These are phyloP conservation scores for Leucoraja erinaceus DNA, from an alignment of 2,113 vertebrate species.

Conservation along the genomic window DNA sequence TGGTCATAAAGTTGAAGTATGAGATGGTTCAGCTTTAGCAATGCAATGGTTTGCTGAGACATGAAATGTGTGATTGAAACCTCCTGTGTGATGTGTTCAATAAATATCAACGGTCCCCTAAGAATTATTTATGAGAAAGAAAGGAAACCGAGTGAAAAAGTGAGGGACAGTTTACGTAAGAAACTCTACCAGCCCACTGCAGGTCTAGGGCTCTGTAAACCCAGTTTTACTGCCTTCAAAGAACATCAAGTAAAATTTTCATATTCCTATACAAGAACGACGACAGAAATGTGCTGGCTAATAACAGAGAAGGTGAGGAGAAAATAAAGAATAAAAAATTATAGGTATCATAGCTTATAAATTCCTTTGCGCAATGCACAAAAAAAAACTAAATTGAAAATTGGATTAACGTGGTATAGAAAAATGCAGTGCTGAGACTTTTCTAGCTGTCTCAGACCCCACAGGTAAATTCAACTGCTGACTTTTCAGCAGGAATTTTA, in stretches of 20 bases:
- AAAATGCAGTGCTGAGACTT: too few relatives aligned
- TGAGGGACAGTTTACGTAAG: neutral
- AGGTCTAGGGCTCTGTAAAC: neutral
- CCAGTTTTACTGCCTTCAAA: neutral
- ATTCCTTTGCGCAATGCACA: too few relatives aligned
- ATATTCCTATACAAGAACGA: neutral
- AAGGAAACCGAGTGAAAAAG: neutral
- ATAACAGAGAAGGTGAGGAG: neutral
- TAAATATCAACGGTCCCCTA: neutral
- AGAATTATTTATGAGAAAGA: constrained; percentile 13
- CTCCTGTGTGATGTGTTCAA: neutral
- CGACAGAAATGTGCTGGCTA: neutral
- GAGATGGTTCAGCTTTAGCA: constrained; percentile 19
- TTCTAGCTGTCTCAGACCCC: too few relatives aligned
- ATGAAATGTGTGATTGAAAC: neutral
- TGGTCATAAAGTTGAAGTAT: neutral
- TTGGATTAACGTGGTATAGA: too few relatives aligned
- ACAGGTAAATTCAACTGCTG: too few relatives aligned
- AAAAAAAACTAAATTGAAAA: too few relatives aligned
- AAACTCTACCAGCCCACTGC: neutral
- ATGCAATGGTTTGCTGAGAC: neutral
- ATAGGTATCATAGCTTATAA: neutral
- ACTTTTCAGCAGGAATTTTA: too few relatives aligned
- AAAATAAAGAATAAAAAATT: neutral
- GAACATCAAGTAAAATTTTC: neutral